These are phyloP conservation scores for Elephantulus edwardii DNA, from an alignment of 2,113 vertebrate species.

Conservation along the genomic window DNA sequence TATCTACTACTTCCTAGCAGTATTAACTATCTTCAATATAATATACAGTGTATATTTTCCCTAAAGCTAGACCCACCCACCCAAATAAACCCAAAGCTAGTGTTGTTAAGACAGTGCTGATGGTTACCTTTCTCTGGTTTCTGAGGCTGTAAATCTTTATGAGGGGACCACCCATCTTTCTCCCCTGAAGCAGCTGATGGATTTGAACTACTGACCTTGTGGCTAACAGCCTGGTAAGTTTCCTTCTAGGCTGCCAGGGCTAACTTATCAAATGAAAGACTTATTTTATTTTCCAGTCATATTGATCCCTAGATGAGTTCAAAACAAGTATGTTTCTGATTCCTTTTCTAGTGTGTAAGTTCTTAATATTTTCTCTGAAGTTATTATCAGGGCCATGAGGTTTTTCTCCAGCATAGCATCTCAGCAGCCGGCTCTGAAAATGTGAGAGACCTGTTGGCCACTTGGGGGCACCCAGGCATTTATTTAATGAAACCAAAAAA, in stretches of 20 bases:
- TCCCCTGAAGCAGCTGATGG: too few species aligned
- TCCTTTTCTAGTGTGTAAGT: neutral
- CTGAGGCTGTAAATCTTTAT: too few species aligned
- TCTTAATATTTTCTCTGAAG: neutral
- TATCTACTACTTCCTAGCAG: neutral
- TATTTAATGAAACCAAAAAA: neutral
- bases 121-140: too few species aligned
- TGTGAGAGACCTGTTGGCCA: conserved; percentile 3
- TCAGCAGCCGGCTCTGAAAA: neutral
- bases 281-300: conserved; percentile 8
- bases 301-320: neutral
- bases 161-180: too few species aligned
- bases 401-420: neutral
- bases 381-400: neutral
- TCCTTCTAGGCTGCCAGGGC: too few species aligned
- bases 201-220: too few species aligned
- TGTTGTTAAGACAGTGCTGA: too few species aligned
- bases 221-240: too few species aligned
- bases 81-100: too few species aligned
- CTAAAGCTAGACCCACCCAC: too few species aligned
- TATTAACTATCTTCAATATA: neutral
- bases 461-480: conserved; percentile 43
- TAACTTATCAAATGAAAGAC: too few species aligned
- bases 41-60: too few species aligned
- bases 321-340: neutral